Evolutionary conservation across 2,888 invertebrate genomes (phyloP).

Genomic region (Cylloceria caligata): DNA sequence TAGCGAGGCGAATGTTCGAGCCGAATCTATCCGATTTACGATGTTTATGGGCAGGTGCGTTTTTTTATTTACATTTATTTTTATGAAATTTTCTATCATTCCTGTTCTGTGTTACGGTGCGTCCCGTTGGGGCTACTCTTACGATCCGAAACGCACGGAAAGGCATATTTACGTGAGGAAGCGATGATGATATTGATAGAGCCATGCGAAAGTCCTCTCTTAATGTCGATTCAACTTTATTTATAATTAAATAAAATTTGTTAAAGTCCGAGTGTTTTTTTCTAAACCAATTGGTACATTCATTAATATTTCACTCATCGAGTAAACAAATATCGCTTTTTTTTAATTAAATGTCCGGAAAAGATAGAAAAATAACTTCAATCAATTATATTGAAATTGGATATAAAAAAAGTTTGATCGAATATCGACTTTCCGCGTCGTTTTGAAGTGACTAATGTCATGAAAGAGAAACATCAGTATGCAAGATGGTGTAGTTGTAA

Average conservation of each 20-base stretch:
- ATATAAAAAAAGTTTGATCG: constrained; percentile 9
- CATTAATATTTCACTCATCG: background rate
- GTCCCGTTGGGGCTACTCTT: constrained; percentile 28
- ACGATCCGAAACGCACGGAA: constrained; percentile 11
- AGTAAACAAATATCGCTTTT: background rate
- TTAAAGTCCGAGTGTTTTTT: background rate
- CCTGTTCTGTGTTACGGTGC: constrained; percentile 79
- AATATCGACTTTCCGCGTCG: background rate
- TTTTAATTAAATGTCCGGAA: background rate
- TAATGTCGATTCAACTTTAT: constrained; percentile 12
- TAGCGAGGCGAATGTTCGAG: constrained; percentile 3
- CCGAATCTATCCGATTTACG: background rate
- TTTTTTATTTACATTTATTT: constrained; percentile 58
- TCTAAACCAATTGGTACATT: background rate
- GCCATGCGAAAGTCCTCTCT: background rate
- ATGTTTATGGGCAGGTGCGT: constrained; percentile 29
- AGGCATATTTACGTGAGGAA: constrained; percentile 8
- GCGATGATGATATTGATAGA: background rate
- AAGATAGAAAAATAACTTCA: background rate
- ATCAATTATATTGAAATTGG: background rate
- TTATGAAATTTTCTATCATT: constrained; percentile 75
- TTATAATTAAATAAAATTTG: constrained; percentile 5
- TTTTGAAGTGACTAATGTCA: background rate
- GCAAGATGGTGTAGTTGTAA: constrained; percentile 6
- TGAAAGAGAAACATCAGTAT: background rate